Conservation (phyloP, 2,888 invertebrate genomes). For the Cantharis rufa region DNA sequence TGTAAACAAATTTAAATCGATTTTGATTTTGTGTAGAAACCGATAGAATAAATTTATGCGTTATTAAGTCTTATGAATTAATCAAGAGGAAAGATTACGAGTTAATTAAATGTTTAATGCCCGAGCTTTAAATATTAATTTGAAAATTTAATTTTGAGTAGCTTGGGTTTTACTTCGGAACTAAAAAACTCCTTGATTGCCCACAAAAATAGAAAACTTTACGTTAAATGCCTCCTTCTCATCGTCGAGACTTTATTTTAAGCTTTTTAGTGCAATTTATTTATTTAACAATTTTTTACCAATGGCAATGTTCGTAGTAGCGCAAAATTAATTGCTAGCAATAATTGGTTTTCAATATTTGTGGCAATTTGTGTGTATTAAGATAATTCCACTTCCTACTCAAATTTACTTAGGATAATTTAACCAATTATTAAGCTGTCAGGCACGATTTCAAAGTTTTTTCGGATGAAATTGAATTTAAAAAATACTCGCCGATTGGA, state of each 20-base stretch:
- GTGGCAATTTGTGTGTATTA: background rate
- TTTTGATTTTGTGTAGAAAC: background rate
- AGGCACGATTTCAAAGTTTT: background rate
- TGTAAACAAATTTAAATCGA: background rate
- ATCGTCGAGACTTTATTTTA: too few relatives aligned
- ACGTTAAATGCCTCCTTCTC: background rate
- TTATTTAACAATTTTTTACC: background rate
- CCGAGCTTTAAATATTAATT: background rate
- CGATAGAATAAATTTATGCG: constrained; percentile 4
- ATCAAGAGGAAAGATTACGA: background rate
- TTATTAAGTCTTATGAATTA: constrained; percentile 1
- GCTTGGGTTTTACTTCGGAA: background rate
- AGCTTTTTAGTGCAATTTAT: background rate
- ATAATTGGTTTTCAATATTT: background rate
- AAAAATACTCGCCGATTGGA: background rate
- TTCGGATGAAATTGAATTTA: background rate
- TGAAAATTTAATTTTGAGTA: background rate
- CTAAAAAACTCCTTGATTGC: background rate
- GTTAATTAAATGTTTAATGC: constrained; percentile 1
- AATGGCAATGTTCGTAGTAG: background rate
- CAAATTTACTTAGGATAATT: background rate
- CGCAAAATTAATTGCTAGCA: background rate
- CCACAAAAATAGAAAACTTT: background rate
- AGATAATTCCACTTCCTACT: background rate
- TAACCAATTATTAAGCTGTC: background rate